Conservation (phyloP, 1,140 invertebrate species). For the Teleogryllus occipitalis region DNA sequence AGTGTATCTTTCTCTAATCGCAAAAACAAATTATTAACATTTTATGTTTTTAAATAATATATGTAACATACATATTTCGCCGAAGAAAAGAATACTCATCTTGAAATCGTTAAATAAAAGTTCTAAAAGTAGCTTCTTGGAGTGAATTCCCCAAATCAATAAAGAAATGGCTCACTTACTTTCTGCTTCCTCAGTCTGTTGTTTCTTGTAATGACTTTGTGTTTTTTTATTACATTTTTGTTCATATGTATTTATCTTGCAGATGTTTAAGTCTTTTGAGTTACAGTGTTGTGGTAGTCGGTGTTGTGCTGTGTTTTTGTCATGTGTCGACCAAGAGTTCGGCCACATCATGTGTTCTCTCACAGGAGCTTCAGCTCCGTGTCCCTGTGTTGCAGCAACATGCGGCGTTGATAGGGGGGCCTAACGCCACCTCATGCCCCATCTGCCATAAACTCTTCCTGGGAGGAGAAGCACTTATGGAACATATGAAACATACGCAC, state of each 20-base stretch:
- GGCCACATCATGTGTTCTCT: conserved; percentile 28
- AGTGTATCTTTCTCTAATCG: too few species aligned
- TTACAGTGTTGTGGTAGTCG: neutral
- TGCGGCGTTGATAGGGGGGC: conserved; percentile 79
- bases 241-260: neutral
- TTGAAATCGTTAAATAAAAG: too few species aligned
- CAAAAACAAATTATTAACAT: too few species aligned
- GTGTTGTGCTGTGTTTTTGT: conserved; percentile 14
- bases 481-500: conserved; percentile 92
- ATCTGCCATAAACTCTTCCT: conserved; percentile 90
- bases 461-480: conserved; percentile 82
- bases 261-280: neutral
- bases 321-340: conserved; percentile 16
- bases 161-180: too few species aligned
- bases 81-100: too few species aligned
- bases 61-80: too few species aligned
- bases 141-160: too few species aligned
- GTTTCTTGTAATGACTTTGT: neutral
- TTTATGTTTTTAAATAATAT: too few species aligned
- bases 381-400: conserved; percentile 87
- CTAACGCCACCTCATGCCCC: conserved; percentile 77
- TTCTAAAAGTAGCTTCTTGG: too few species aligned
- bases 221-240: neutral
- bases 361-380: conserved; percentile 74
- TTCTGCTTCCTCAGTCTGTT: neutral